phyloP scores from a whole-genome alignment of 2,888 invertebrate species.

The Brenthis daphne region DNA sequence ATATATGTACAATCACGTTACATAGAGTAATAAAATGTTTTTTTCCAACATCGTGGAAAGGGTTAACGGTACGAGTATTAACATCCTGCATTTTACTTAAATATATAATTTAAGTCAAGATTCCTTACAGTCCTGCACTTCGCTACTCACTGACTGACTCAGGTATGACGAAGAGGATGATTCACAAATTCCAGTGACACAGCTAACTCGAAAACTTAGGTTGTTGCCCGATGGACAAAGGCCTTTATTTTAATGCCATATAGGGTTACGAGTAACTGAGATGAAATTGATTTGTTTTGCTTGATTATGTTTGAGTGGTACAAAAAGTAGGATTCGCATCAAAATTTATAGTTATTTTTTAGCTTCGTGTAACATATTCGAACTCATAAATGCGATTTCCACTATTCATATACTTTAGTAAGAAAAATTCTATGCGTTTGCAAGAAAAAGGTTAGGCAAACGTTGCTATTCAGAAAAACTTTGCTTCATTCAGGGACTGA shows the following conservation, averaged over 20 bases:
- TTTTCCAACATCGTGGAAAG: too few relatives aligned
- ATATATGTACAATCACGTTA: too few relatives aligned
- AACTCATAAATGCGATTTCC: too few relatives aligned
- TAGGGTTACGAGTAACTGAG: constrained; percentile 3
- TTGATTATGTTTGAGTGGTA: too few relatives aligned
- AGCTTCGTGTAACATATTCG: too few relatives aligned
- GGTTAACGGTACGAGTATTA: too few relatives aligned
- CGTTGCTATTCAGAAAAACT: too few relatives aligned
- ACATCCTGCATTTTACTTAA: neutral
- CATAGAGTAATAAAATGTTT: too few relatives aligned
- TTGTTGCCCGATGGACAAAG: constrained; percentile 32
- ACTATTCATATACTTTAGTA: too few relatives aligned
- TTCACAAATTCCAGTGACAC: constrained; percentile 29
- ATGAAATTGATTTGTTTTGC: neutral
- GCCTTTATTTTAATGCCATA: constrained; percentile 12
- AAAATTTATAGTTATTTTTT: neutral
- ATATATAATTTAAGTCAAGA: constrained; percentile 4
- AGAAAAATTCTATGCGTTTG: too few relatives aligned
- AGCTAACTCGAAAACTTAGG: constrained; percentile 18
- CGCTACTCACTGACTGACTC: constrained; percentile 20
- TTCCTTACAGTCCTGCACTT: constrained; percentile 4
- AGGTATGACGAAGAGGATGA: constrained; percentile 30
- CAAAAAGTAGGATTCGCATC: neutral
- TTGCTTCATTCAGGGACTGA: too few relatives aligned
- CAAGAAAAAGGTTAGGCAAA: too few relatives aligned